phyloP scores from a whole-genome alignment of 1,140 invertebrate genomes.

The Oppia nitens region DNA sequence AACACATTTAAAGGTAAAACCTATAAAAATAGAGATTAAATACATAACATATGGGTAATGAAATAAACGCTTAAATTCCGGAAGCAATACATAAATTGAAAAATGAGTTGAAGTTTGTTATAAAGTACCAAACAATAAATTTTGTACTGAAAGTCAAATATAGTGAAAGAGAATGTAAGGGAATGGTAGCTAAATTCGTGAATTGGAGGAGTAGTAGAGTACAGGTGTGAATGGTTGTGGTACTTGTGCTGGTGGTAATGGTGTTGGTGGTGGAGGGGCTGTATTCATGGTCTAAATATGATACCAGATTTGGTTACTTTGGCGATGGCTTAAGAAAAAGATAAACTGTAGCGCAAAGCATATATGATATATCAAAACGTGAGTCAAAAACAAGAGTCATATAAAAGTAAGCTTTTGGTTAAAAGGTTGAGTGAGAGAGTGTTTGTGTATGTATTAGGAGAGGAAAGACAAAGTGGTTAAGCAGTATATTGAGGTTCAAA shows the following conservation, averaged over 20 bases:
- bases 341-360: neutral
- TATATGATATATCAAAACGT: too few species aligned
- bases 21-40: too few species aligned
- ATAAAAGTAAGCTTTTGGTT: too few species aligned
- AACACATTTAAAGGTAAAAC: too few species aligned
- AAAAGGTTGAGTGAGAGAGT: too few species aligned
- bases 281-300: too few species aligned
- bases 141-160: neutral
- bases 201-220: neutral
- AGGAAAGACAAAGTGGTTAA: neutral
- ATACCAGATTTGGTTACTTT: too few species aligned
- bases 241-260: too few species aligned
- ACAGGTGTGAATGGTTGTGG: neutral
- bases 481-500: neutral
- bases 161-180: neutral
- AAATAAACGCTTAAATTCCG: neutral
- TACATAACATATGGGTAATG: too few species aligned
- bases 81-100: neutral
- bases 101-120: neutral
- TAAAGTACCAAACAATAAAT: neutral
- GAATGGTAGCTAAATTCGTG: neutral
- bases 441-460: neutral
- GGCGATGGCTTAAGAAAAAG: neutral
- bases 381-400: too few species aligned
- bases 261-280: too few species aligned